Evolutionary conservation across 2,113 vertebrate species (phyloP).

Genomic region (Hypomesus transpacificus): DNA sequence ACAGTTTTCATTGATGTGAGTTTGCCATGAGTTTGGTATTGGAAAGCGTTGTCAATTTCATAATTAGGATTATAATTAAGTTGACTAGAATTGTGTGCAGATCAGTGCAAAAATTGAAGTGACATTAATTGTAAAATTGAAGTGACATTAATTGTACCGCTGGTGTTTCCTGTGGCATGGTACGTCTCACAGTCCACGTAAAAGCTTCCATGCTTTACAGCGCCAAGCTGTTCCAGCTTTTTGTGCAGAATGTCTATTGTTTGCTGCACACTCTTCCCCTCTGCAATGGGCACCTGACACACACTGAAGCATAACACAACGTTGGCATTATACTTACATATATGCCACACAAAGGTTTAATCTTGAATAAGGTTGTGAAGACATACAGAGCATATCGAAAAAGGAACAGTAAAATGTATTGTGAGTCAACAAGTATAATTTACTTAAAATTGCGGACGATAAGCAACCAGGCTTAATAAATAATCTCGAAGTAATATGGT

Average conservation of each 20-base stretch:
- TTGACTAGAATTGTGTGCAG: too few relatives aligned
- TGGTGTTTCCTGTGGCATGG: slow-evolving; percentile 81
- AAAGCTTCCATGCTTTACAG: slow-evolving; percentile 93
- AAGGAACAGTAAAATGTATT: too few relatives aligned
- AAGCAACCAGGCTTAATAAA: background rate
- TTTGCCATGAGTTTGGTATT: background rate
- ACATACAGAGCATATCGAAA: too few relatives aligned
- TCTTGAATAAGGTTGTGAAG: too few relatives aligned
- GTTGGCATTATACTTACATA: too few relatives aligned
- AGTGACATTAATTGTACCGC: slow-evolving; percentile 63
- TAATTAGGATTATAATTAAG: too few relatives aligned
- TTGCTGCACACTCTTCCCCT: slow-evolving; percentile 96
- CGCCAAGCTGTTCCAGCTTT: slow-evolving; percentile 88
- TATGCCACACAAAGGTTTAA: too few relatives aligned
- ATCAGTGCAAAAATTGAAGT: too few relatives aligned
- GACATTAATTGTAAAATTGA: slow-evolving; percentile 40
- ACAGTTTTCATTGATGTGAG: background rate
- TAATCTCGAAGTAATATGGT: background rate
- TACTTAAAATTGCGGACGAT: too few relatives aligned
- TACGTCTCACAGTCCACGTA: slow-evolving; percentile 97
- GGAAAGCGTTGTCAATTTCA: background rate
- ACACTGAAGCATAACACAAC: slow-evolving; percentile 70
- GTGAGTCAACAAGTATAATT: too few relatives aligned
- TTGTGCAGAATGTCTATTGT: slow-evolving; percentile 88
- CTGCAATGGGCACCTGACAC: slow-evolving; percentile 88